A percentile compares a stretch with the other conserved stretches of the same genome.
Conservation (phyloP, 1,140 invertebrate genomes). For the Amyelois transitella region DNA sequence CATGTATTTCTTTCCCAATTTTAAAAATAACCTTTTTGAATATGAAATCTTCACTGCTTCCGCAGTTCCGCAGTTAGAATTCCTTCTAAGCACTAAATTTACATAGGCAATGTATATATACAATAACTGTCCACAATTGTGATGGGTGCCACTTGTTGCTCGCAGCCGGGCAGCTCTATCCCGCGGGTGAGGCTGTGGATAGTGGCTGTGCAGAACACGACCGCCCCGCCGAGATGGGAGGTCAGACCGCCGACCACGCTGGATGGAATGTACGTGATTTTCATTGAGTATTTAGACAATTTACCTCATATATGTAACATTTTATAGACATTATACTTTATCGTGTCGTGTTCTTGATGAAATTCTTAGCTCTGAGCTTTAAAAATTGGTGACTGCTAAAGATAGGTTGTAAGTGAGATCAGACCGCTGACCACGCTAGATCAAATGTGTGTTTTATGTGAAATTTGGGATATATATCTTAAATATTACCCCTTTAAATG, state of each 20-base stretch:
- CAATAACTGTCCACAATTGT: neutral
- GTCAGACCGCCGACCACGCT: slow-evolving; percentile 81
- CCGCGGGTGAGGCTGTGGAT: slow-evolving; percentile 88
- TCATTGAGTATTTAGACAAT: neutral
- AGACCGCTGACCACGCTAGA: no score
- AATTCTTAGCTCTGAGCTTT: neutral
- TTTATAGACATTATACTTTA: neutral
- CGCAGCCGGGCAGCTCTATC: slow-evolving; percentile 84
- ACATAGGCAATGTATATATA: neutral
- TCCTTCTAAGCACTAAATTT: neutral
- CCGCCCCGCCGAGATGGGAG: slow-evolving; percentile 76
- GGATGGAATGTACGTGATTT: slow-evolving; percentile 80
- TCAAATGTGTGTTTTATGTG: no score
- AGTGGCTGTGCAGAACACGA: slow-evolving; percentile 82
- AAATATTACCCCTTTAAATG: no score
- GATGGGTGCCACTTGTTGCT: neutral
- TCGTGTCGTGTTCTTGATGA: no score
- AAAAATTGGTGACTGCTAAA: neutral
- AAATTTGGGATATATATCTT: no score
- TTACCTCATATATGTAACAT: neutral
- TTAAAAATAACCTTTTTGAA: no score
- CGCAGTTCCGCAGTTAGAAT: neutral
- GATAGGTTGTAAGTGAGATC: neutral
- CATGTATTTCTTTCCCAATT: no score
- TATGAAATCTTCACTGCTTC: no score